Base-by-base conservation (phyloP, 2,888 invertebrate genomes). In the Smittia aterrima region DNA sequence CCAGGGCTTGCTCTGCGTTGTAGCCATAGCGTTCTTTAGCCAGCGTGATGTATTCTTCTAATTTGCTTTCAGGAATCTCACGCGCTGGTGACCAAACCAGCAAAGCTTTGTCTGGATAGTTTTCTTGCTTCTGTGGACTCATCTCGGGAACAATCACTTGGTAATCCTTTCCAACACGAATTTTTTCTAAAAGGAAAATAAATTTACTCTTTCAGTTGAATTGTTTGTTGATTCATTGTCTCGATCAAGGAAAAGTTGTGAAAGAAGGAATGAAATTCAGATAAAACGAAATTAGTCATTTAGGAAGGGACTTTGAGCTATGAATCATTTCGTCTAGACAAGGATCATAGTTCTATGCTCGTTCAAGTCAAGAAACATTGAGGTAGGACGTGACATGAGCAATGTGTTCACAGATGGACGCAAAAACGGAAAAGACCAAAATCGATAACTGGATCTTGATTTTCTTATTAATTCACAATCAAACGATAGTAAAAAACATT, bases 11-110 rank as follows among this genome's bases (percentile, higher is more conserved):
- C 84, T 98, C 97, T 54, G 95, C 95, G 83, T 96, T 97, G 80
- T 98, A 98, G 40, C 96, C 96, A 86, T 95, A 97, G 82, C 96
- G 97, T 81, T 98, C 97, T 84, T 97, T 97, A 20, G 97, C 95
- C 78, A 96, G 87, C 78, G 90, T 88, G 79, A 97, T 93, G 81
- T 96, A 98, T 82, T 96, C 95, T 84, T 96, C 96, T 87, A 98
- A 87, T 87, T 95, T 94, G 68, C 87, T 84, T 82, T 96, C 97
- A 66, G 94, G 88, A 80, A 96, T 92, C 79, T 93, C 91, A 77
- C 89, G 88, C 75, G 93, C 94, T 1, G 98, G 98, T 54, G 96
- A 95, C 98, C 98, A 98, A 62, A 98, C 97, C 75, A 98, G 85
- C 76, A 98, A 86, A 7, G 97, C 97, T 82, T 94, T 88, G 80